These are phyloP conservation scores for Boulengerochromis microlepis DNA, from an alignment of 2,113 vertebrate genomes.

Conservation along the genomic window DNA sequence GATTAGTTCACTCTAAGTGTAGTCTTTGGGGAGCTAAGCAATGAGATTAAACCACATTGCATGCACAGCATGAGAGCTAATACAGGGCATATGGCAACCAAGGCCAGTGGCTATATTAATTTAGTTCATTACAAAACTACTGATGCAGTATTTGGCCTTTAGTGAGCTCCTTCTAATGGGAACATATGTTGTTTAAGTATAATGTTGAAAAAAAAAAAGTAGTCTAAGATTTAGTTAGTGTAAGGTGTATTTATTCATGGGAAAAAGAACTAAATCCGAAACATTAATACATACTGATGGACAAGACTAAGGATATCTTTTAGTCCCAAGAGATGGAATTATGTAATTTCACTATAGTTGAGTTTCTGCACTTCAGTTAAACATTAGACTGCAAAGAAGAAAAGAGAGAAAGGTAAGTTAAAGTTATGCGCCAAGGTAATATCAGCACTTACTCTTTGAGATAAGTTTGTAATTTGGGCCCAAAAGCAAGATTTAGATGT, in stretches of 20 bases:
- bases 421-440: not conserved
- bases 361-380: not conserved
- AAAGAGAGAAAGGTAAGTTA: not conserved
- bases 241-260: not conserved
- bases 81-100: constrained; percentile 31
- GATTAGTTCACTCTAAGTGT: not conserved
- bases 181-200: constrained; percentile 6
- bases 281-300: not conserved
- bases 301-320: not conserved
- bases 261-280: not conserved
- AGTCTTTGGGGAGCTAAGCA: not conserved
- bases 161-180: not conserved
- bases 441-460: not conserved
- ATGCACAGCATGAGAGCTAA: not conserved
- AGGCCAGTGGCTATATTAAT: constrained; percentile 15
- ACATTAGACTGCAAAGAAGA: not conserved
- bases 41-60: not conserved
- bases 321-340: not conserved
- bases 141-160: constrained; percentile 18
- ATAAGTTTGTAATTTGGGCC: not conserved
- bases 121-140: constrained; percentile 24
- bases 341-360: not conserved
- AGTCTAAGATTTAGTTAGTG: not conserved
- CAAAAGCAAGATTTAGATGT: not conserved
- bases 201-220: not conserved